Base-by-base conservation (phyloP, 2,797 vertebrate species). In the Prionace glauca region DNA sequence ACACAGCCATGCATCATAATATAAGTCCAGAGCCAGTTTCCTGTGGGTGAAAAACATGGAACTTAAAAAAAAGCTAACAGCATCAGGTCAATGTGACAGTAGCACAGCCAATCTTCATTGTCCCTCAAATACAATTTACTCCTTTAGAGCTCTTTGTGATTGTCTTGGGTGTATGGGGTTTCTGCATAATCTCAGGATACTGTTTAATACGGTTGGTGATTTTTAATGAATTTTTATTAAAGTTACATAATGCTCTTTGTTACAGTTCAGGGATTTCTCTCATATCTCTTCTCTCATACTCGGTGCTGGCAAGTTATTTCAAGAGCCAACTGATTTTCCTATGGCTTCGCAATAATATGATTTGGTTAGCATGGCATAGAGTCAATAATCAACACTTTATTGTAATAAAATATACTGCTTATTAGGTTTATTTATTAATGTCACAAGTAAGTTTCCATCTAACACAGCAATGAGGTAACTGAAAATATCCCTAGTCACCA, bases 151-250 rank as follows among this genome's bases (percentile, higher is more conserved):
- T 65, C 29, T 91, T 91, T 65, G 36, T 4, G 20, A 84, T 84
- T 84, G 36, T 69, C 62, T 92, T 92, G 20, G 65, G 9, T 41
- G 62, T 24, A 69, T 69, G 9, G n/a, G 32, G 24, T 90, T 90
- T 62, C 56, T 62, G 87, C 32, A 65, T 90, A 62, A 65, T 92
- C 32, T 92, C 90, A 92, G 65, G 90, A 92, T 69, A 24, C 65
- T 69, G 65, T 22, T 69, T 69, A 41, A 92, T 69, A 36, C 65
- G 65, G 90, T 9, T 69, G n/a, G 62, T 92, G 24, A 92, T 41
- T 92, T 69, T 92, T 92, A 92, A 41, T 69, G n/a, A 69, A 20
- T 92, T 41, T 92, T 36, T 92, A 36, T 67, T 84, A 84, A 56
- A 69, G 62, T 69, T 92, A 92, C 90, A 69, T 24, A 36, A n/a